Conservation (phyloP, 2,888 invertebrate species). For the Plutella xylostella region DNA sequence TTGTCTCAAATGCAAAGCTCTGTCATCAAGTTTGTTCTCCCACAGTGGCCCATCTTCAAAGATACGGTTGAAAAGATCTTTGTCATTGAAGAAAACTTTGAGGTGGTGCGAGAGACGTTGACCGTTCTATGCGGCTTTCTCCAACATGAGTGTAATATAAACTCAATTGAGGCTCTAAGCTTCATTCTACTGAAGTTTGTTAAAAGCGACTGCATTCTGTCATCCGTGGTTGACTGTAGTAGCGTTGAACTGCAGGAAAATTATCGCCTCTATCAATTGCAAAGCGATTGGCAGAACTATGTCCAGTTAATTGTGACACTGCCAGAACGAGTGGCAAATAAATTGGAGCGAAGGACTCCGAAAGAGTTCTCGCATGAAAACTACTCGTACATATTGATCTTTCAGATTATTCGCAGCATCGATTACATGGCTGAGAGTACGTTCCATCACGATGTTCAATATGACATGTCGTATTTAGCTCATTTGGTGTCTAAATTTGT, state of each 20-base stretch:
- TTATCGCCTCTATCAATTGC: conserved; percentile 21
- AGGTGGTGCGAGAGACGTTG: conserved; percentile 57
- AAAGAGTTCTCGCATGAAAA: conserved; percentile 67
- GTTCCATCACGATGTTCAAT: conserved; percentile 31
- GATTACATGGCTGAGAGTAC: conserved; percentile 68
- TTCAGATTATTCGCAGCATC: conserved; percentile 71
- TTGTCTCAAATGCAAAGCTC: conserved; percentile 64
- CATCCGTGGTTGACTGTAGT: conserved; percentile 50
- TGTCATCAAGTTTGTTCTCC: conserved; percentile 58
- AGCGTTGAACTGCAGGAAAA: conserved; percentile 23
- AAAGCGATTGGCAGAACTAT: conserved; percentile 58
- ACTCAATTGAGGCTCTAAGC: conserved; percentile 38
- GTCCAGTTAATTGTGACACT: conserved; percentile 75
- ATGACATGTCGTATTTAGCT: conserved; percentile 54
- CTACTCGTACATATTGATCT: conserved; percentile 70
- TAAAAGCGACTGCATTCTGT: conserved; percentile 69
- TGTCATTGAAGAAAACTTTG: conserved; percentile 63
- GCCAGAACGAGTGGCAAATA: conserved; percentile 79
- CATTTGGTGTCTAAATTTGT: conserved; percentile 73
- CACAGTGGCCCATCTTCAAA: conserved; percentile 70
- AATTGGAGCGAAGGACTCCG: conserved; percentile 64
- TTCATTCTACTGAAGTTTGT: conserved; percentile 56
- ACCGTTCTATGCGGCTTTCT: conserved; percentile 54
- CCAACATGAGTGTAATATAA: conserved; percentile 39
- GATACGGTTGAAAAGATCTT: conserved; percentile 54